A percentile compares a stretch with the other conserved stretches of the same genome.
Evolutionary conservation across 2,888 invertebrate species (phyloP).

Genomic region (Sphaerophoria taeniata): DNA sequence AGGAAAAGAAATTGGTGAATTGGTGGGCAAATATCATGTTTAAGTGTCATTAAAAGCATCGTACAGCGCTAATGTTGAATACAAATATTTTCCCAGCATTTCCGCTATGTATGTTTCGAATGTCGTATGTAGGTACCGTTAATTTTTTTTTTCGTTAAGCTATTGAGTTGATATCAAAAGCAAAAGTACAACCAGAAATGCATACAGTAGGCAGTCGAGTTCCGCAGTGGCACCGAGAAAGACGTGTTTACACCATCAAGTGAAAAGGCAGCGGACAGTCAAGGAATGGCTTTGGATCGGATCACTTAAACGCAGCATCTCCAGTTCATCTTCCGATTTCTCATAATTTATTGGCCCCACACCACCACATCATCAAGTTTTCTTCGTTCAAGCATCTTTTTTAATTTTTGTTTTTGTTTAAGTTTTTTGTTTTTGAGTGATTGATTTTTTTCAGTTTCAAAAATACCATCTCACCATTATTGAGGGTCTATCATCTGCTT

Average conservation of each 20-base stretch:
- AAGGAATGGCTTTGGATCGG: slow-evolving; percentile 15
- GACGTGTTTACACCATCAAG: slow-evolving; percentile 61
- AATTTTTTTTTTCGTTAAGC: slow-evolving; percentile 21
- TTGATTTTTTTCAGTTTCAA: slow-evolving; percentile 39
- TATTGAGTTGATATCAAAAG: slow-evolving; percentile 65
- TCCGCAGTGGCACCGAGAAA: slow-evolving; percentile 57
- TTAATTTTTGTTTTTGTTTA: slow-evolving; percentile 27
- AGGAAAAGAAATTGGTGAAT: too few relatives aligned
- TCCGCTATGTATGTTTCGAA: slow-evolving; percentile 55
- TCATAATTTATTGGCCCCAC: slow-evolving; percentile 19
- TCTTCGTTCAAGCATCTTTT: slow-evolving; percentile 44
- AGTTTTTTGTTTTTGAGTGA: slow-evolving; percentile 12
- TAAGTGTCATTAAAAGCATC: slow-evolving; percentile 26
- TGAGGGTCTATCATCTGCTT: slow-evolving; percentile 67
- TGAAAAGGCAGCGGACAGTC: slow-evolving; percentile 48
- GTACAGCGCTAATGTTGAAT: slow-evolving; percentile 45
- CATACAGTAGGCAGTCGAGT: slow-evolving; percentile 63
- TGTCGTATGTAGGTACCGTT: slow-evolving; percentile 76
- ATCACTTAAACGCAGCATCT: slow-evolving; percentile 48
- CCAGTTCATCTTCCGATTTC: slow-evolving; percentile 50
- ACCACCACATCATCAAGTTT: slow-evolving; percentile 32
- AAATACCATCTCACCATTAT: slow-evolving; percentile 71
- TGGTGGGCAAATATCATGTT: too few relatives aligned
- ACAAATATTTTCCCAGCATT: slow-evolving; percentile 37
- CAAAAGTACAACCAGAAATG: slow-evolving; percentile 72